Base-by-base conservation (phyloP, 2,797 vertebrate species). In the Onychomys arenicola region DNA sequence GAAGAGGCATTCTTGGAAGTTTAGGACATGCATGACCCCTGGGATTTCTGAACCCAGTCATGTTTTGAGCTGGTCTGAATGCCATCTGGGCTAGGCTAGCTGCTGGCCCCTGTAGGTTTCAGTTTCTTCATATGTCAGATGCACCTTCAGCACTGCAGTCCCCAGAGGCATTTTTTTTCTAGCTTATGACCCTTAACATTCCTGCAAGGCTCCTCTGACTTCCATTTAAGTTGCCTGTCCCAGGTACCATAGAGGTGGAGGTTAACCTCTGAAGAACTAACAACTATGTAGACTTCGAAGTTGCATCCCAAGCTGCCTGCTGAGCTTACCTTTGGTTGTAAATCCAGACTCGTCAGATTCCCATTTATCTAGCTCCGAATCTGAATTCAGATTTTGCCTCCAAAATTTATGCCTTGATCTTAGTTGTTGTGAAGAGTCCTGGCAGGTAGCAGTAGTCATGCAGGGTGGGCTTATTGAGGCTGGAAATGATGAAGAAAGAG, bases 371-470 rank as follows among this genome's bases (percentile, higher is more conserved):
- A 77, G 10, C 12, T 23, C 21, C 34, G 57, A 23, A 6, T 11
- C 55, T n/a, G 34, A 55, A 4, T 55, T 37, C 12, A 25, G 23
- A 37, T 19, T 57, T 32, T 32, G 1, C 37, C 34, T 37, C 52
- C 11, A 3, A 57, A 19, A 14, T n/a, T 25, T 32, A 37, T 25
- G 11, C 0, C 14, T 12, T 57, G 21, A 81, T 34, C n/a, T 25
- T 5, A 6, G 11, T 25, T 14, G 34, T 57, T 81, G 6, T n/a
- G 2, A 55, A 4, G 49, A 55, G 32, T 0, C 0, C 32, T 80
- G 32, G 34, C 9, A 1, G 32, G 49, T 25, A 81, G 1, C 5
- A 10, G 1, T 1, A 6, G n/a, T 0, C 9, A n/a, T 23, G 9
- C 5, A 21, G 17, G 34, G 46, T 14, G 14, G 17, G 61, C 7